Evolutionary conservation across 1,140 invertebrate genomes (phyloP).

Genomic region (Macrocentrus cingulum): DNA sequence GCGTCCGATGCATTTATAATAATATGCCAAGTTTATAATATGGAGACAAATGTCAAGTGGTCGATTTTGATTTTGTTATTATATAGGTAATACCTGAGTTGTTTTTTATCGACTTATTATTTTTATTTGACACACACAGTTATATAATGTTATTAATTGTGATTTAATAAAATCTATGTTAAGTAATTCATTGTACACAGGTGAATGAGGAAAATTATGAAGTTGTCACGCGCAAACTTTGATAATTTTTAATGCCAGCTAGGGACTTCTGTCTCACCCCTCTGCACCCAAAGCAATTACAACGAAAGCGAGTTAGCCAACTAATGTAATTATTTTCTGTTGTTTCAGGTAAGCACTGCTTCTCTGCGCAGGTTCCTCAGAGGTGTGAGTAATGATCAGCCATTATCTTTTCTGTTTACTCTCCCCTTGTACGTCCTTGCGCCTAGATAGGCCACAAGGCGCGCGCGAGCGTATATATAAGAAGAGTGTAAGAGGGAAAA

Average conservation of each 20-base stretch:
- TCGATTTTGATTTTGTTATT: too few relatives aligned
- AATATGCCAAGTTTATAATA: too few relatives aligned
- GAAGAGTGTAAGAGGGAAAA: too few relatives aligned
- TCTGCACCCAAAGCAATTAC: conserved; percentile 21
- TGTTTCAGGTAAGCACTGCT: conserved; percentile 50
- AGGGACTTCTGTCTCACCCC: neutral
- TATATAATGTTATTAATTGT: too few relatives aligned
- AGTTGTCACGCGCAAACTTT: conserved; percentile 13
- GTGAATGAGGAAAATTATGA: conserved; percentile 17
- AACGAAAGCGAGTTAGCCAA: conserved; percentile 23
- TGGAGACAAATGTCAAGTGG: too few relatives aligned
- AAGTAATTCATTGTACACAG: conserved; percentile 18
- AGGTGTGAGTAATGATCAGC: conserved; percentile 49
- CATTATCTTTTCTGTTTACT: conserved; percentile 50
- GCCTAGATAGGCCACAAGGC: conserved; percentile 28
- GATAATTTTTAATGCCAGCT: conserved; percentile 20
- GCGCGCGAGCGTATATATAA: too few relatives aligned
- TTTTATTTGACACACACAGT: too few relatives aligned
- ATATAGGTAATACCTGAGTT: too few relatives aligned
- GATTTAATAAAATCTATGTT: too few relatives aligned
- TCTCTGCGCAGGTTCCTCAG: too few relatives aligned
- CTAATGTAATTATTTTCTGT: conserved; percentile 52
- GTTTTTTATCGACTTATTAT: too few relatives aligned
- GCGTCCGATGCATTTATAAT: too few relatives aligned
- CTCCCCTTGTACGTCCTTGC: conserved; percentile 36